Evolutionary conservation across 2,888 invertebrate species (phyloP), one percentile per base, ranked within the genome.

Genomic region (Saturnia pavonia): DNA sequence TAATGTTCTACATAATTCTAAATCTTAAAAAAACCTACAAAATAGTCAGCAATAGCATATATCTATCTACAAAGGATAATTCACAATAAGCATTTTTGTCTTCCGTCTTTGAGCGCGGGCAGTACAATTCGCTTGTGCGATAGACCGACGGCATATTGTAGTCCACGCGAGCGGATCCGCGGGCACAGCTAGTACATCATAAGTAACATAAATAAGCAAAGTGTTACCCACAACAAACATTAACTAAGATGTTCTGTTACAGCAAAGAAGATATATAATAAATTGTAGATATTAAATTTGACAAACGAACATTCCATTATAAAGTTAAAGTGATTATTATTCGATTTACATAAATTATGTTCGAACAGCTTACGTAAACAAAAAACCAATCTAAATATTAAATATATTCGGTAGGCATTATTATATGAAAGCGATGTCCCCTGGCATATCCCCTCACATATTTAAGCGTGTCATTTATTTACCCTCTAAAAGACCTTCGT

Each of bases 361-460:
- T 22, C 40, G 16, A 34, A 65, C 40, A n/a, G 34, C 40, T 40
- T 40, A 14, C 14, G 65, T 65, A 65, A 65, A 65, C 40, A 65
- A 40, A n/a, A 65, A 40, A 40, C n/a, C 9, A 60, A 60, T 27
- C 57, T 40, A 19, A 70, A 51, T 11, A 54, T 54, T 70, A 51
- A n/a, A 70, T 25, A 51, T 14, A 48, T 19, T 51, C 40, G 40
- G n/a, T 65, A 16, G 42, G 22, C 40, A 16, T 11, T 65, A 25
- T 25, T 27, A 54, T 42, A 22, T n/a, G 19, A 48, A 42, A 48
- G 42, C 66, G 54, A 42, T 42, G 51, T 67, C 54, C n/a, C 19
- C 48, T 9, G 16, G 48, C 27, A 42, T 43, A 67, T 43, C 70
- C 57, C 42, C 42, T 67, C 67, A 67, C 70, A 70, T 70, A 70